A percentile compares a stretch with the other conserved stretches of the same genome.
phyloP scores from a whole-genome alignment of 2,113 vertebrate species.

The Eurystomus gularis region DNA sequence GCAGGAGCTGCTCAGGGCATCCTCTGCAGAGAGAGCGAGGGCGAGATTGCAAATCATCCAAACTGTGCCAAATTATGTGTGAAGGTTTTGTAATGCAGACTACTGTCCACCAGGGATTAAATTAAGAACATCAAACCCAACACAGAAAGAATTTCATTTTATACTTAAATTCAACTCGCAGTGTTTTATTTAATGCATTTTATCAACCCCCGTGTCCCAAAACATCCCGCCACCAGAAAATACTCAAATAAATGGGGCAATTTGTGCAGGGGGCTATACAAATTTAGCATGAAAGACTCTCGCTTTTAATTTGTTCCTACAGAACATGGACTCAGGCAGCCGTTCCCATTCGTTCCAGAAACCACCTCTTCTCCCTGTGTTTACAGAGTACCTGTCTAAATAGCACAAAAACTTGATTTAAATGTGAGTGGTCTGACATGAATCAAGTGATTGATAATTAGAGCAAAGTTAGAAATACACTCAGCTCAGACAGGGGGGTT shows the following conservation, averaged over 20 bases:
- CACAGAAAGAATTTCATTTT: slow-evolving; percentile 40
- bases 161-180: not conserved
- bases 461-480: slow-evolving; percentile 15
- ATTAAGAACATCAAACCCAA: slow-evolving; percentile 66
- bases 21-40: not conserved
- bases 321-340: not conserved
- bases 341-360: not conserved
- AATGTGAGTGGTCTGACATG: slow-evolving; percentile 32
- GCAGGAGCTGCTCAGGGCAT: slow-evolving; percentile 32
- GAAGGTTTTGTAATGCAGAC: slow-evolving; percentile 66
- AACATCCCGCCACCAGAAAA: slow-evolving; percentile 4
- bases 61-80: slow-evolving; percentile 64
- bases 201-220: not conserved
- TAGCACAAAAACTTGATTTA: slow-evolving; percentile 49
- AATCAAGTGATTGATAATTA: slow-evolving; percentile 56
- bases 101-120: slow-evolving; percentile 63
- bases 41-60: slow-evolving; percentile 53
- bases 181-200: slow-evolving; percentile 35
- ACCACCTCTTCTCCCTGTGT: not conserved
- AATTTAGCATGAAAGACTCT: slow-evolving; percentile 63
- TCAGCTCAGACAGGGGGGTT: not conserved
- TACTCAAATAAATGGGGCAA: slow-evolving; percentile 37
- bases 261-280: slow-evolving; percentile 32
- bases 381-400: slow-evolving; percentile 51
- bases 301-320: slow-evolving; percentile 25